phyloP scores from a whole-genome alignment of 2,113 vertebrate genomes.

The Sander vitreus region DNA sequence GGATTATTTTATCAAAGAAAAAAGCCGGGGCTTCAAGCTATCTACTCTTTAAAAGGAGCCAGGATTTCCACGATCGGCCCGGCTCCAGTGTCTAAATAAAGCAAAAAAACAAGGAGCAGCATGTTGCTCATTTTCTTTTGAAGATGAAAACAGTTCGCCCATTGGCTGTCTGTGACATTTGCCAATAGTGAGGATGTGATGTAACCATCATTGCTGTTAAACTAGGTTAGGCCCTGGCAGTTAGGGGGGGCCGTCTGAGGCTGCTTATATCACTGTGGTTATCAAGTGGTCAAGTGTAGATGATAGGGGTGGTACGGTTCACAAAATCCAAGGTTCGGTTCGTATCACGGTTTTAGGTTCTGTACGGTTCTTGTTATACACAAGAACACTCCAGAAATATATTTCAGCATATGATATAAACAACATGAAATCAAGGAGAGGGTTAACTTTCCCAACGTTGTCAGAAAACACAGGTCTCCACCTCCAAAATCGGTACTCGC shows the following conservation, averaged over 20 bases:
- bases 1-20: constrained; percentile 21
- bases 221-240: constrained; percentile 45
- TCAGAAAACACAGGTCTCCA: too few species aligned
- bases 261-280: constrained; percentile 43
- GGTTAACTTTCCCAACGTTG: too few species aligned
- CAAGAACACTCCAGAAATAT: too few species aligned
- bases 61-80: neutral
- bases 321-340: too few species aligned
- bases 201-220: constrained; percentile 59
- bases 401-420: too few species aligned
- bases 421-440: too few species aligned
- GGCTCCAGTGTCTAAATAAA: neutral
- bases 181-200: constrained; percentile 60
- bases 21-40: neutral
- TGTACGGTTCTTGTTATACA: too few species aligned
- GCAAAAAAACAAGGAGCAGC: neutral
- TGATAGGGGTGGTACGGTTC: too few species aligned
- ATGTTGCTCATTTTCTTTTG: neutral
- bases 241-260: neutral
- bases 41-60: constrained; percentile 6
- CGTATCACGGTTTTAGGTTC: too few species aligned
- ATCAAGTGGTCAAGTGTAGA: constrained; percentile 30
- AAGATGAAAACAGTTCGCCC: constrained; percentile 29
- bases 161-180: constrained; percentile 64
- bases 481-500: too few species aligned